Percentiles rank a stretch among this genome's conserved stretches.
Conservation (phyloP, 2,797 vertebrate species). For the Anguilla anguilla region DNA sequence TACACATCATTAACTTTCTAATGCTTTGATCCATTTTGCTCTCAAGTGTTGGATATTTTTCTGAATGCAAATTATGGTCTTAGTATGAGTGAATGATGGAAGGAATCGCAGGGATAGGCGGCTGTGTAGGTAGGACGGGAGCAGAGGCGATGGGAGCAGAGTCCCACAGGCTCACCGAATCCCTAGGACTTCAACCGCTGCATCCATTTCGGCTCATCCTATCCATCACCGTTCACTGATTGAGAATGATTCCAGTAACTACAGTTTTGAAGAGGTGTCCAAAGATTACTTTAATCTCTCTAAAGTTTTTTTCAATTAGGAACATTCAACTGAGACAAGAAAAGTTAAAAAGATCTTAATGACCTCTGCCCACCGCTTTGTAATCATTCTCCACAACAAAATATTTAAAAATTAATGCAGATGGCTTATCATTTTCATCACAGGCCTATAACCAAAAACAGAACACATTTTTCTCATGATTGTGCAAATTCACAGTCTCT, state of each 20-base stretch:
- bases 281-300: conserved; percentile 12
- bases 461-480: too few species aligned
- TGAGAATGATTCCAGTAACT: background rate
- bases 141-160: background rate
- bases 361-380: background rate
- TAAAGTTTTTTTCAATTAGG: background rate
- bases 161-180: background rate
- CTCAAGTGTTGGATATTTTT: conserved; percentile 31
- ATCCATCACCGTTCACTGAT: background rate
- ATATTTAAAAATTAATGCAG: too few species aligned
- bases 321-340: background rate
- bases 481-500: too few species aligned
- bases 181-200: background rate
- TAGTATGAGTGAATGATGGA: background rate
- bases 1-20: conserved; percentile 26
- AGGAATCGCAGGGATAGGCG: background rate
- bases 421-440: too few species aligned
- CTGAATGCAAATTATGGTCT: conserved; percentile 9
- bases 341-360: background rate
- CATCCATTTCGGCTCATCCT: background rate
- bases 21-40: conserved; percentile 36
- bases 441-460: too few species aligned
- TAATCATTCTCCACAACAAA: too few species aligned
- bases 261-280: background rate
- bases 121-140: background rate